Evolutionary conservation across 2,797 vertebrate genomes (phyloP).

Genomic region (Smutsia gigantea): DNA sequence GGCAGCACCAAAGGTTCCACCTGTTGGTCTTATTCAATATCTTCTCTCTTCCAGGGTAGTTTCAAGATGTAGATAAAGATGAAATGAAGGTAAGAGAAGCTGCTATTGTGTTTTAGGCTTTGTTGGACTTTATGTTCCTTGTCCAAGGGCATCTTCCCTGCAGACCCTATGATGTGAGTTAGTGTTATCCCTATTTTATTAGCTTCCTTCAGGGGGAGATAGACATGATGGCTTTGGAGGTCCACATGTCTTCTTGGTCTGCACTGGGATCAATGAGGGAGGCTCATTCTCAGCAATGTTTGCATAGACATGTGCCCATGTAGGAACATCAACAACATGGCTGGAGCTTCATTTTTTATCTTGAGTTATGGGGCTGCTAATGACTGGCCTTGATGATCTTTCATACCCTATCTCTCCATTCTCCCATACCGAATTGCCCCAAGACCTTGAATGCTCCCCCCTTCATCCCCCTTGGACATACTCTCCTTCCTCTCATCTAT

Average conservation of each 20-base stretch:
- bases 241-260: neutral
- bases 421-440: neutral
- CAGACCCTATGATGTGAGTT: neutral
- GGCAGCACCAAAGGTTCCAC: fast-evolving
- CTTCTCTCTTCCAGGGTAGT: neutral
- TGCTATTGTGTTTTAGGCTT: neutral
- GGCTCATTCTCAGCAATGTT: neutral
- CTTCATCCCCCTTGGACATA: too few relatives aligned
- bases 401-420: neutral
- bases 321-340: fast-evolving
- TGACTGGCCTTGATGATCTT: neutral
- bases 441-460: neutral
- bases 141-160: neutral
- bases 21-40: neutral
- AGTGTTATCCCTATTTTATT: neutral
- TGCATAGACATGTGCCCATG: neutral
- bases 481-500: neutral
- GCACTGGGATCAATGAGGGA: too few relatives aligned
- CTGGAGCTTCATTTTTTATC: neutral
- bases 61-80: neutral
- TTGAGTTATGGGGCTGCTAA: neutral
- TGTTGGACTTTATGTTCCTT: neutral
- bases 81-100: neutral
- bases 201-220: neutral
- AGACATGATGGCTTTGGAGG: neutral